phyloP scores from a whole-genome alignment of 2,888 invertebrate genomes.

The Poecilus cupreus region DNA sequence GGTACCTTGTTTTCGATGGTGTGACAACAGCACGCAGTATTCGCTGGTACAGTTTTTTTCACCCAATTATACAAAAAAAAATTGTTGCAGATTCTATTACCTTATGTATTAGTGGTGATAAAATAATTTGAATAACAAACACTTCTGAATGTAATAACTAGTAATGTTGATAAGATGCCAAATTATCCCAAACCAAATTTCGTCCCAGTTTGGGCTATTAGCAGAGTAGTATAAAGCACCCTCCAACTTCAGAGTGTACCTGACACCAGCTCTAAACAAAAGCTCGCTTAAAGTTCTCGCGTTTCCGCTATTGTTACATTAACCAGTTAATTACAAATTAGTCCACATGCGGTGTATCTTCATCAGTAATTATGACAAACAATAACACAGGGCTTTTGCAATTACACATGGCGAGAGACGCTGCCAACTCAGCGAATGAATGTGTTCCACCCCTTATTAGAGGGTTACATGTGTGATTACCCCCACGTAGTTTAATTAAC shows the following conservation, averaged over 20 bases:
- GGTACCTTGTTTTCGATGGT: too few relatives aligned
- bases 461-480: conserved; percentile 35
- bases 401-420: not conserved
- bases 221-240: not conserved
- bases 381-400: conserved; percentile 28
- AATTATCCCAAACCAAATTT: too few relatives aligned
- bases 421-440: not conserved
- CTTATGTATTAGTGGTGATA: too few relatives aligned
- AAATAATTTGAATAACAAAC: too few relatives aligned
- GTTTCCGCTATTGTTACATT: not conserved
- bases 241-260: not conserved
- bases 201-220: too few relatives aligned
- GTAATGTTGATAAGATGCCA: too few relatives aligned
- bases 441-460: conserved; percentile 12
- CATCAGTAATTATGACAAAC: conserved; percentile 36
- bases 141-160: too few relatives aligned
- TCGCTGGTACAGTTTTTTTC: too few relatives aligned
- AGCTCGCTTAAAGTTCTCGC: not conserved
- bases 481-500: conserved; percentile 40
- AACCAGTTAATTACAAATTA: conserved; percentile 32
- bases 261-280: not conserved
- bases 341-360: not conserved
- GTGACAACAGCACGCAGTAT: too few relatives aligned
- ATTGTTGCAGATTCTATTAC: too few relatives aligned
- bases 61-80: too few relatives aligned